phyloP scores from a whole-genome alignment of 2,113 vertebrate species.

The Rhinolophus sinicus region DNA sequence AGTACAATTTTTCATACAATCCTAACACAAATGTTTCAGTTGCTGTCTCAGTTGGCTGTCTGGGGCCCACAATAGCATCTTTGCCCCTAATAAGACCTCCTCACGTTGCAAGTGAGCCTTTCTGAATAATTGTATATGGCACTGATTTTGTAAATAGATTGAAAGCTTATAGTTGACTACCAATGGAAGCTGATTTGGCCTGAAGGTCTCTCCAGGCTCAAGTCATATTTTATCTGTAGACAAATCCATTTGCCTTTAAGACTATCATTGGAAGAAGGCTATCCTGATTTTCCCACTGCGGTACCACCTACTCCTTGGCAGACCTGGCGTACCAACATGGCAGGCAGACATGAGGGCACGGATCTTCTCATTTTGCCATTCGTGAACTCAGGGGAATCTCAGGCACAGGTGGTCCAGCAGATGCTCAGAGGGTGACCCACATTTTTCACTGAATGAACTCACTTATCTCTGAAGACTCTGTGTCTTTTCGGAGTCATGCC shows the following conservation, averaged over 20 bases:
- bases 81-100: background rate
- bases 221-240: background rate
- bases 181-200: background rate
- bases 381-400: background rate
- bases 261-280: background rate
- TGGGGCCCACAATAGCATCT: background rate
- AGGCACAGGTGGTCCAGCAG: background rate
- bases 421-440: background rate
- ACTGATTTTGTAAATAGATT: background rate
- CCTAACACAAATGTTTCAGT: background rate
- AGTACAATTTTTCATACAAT: background rate
- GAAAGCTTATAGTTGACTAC: background rate
- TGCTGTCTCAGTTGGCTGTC: background rate
- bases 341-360: accelerated
- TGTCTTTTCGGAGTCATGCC: slow-evolving; percentile 51
- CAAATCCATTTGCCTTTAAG: background rate
- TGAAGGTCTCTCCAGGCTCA: background rate
- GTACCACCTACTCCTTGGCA: background rate
- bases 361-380: background rate
- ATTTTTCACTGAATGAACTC: background rate
- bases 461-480: slow-evolving; percentile 55
- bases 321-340: accelerated
- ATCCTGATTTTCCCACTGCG: accelerated
- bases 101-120: background rate
- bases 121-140: too few relatives aligned